Conservation (phyloP, 2,888 invertebrate genomes). For the Salpingus planirostris region DNA sequence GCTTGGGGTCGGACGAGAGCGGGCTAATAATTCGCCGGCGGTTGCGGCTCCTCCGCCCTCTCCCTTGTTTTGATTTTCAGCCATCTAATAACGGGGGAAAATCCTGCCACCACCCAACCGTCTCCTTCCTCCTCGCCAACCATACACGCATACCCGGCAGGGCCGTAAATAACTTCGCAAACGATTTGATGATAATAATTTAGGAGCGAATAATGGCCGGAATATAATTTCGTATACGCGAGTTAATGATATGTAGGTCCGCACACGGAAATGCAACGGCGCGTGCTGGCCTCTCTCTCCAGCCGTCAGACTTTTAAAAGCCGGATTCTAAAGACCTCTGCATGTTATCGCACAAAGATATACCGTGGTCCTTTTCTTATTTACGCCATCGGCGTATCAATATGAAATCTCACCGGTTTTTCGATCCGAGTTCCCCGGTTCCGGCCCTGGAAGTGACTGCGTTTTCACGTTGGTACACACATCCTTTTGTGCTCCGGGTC, state of each 20-base stretch:
- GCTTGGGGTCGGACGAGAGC: too few relatives aligned
- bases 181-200: constrained; percentile 13
- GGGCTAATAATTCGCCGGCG: too few relatives aligned
- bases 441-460: constrained; percentile 9
- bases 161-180: constrained; percentile 8
- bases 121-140: background rate
- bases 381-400: constrained; percentile 19
- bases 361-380: constrained; percentile 25
- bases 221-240: constrained; percentile 11
- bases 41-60: too few relatives aligned
- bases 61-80: constrained; percentile 1
- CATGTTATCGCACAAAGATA: constrained; percentile 22
- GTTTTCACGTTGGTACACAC: constrained; percentile 21
- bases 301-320: constrained; percentile 19
- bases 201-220: constrained; percentile 5
- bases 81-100: too few relatives aligned
- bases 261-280: constrained; percentile 28
- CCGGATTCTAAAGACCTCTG: constrained; percentile 19
- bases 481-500: constrained; percentile 27
- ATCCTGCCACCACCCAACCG: background rate
- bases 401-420: constrained; percentile 14
- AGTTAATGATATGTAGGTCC: constrained; percentile 18
- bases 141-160: background rate
- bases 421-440: background rate
- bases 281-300: constrained; percentile 25